A percentile compares a stretch with the other conserved stretches of the same genome.
phyloP scores from a whole-genome alignment of 2,113 vertebrate species.

The Oryzias curvinotus region DNA sequence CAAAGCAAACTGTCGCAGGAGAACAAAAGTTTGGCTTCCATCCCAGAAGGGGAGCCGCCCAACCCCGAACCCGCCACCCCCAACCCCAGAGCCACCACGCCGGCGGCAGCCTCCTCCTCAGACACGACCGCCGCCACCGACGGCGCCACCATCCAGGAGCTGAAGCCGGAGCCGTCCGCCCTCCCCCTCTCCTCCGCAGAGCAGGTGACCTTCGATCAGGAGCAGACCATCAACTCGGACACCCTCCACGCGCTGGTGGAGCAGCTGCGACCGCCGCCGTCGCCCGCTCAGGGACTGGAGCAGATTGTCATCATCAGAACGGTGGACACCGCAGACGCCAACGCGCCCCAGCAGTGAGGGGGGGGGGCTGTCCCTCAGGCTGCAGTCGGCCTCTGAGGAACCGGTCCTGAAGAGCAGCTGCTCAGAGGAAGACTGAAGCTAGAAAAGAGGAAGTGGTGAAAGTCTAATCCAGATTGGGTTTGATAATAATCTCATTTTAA shows the following conservation, averaged over 20 bases:
- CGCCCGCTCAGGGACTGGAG: slow-evolving; percentile 56
- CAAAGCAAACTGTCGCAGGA: slow-evolving; percentile 76
- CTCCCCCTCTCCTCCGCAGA: slow-evolving; percentile 6
- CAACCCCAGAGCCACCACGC: slow-evolving; percentile 29
- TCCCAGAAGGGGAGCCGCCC: slow-evolving; percentile 45
- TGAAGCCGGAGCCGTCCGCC: slow-evolving; percentile 58
- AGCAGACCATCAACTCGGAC: slow-evolving; percentile 71
- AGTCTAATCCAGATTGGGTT: no score
- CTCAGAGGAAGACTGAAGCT: no score
- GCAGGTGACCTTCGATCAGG: slow-evolving; percentile 56
- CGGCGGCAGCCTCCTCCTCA: fast-evolving
- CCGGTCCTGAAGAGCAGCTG: no score
- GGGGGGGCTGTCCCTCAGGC: background rate
- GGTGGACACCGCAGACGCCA: slow-evolving; percentile 57
- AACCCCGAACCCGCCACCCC: slow-evolving; percentile 57
- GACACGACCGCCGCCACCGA: background rate
- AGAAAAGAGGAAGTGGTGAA: no score
- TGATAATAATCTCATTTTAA: no score
- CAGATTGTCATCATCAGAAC: slow-evolving; percentile 77
- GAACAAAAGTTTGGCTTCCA: slow-evolving; percentile 61
- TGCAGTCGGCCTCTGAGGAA: background rate
- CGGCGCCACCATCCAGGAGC: slow-evolving; percentile 25
- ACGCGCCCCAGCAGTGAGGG: slow-evolving; percentile 47
- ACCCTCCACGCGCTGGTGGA: slow-evolving; percentile 73
- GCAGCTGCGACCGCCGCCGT: slow-evolving; percentile 64